Conservation (phyloP, 2,113 vertebrate genomes). For the Tragelaphus imberbis region DNA sequence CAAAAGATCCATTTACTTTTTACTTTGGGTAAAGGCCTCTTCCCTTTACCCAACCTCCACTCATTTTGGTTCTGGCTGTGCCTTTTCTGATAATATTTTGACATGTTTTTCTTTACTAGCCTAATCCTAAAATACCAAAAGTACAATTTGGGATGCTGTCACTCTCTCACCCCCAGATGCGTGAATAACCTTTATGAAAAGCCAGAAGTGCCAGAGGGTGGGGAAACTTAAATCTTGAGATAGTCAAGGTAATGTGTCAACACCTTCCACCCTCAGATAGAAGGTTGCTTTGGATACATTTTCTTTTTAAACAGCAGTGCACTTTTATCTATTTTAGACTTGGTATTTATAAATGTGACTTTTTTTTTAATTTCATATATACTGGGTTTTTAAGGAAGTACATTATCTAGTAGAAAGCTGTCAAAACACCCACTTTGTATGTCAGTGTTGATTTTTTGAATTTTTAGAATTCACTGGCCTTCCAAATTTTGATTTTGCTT, state of each 20-base stretch:
- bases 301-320: conserved; percentile 10
- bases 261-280: background rate
- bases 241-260: background rate
- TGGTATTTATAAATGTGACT: conserved; percentile 23
- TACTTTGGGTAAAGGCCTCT: too few species aligned
- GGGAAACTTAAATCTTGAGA: background rate
- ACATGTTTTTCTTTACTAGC: background rate
- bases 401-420: background rate
- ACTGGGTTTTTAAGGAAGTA: conserved; percentile 11
- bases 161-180: background rate
- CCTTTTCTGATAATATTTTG: background rate
- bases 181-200: background rate
- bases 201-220: background rate
- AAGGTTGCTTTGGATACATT: background rate
- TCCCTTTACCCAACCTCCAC: too few species aligned
- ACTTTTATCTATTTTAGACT: conserved; percentile 8
- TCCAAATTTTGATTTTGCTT: background rate
- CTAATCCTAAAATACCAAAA: background rate
- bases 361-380: background rate
- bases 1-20: background rate
- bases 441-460: background rate
- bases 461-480: conserved; percentile 25
- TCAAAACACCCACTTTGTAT: background rate
- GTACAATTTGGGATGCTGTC: background rate
- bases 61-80: too few species aligned